phyloP scores from a whole-genome alignment of 2,888 invertebrate species.

The Mythimna impura region DNA sequence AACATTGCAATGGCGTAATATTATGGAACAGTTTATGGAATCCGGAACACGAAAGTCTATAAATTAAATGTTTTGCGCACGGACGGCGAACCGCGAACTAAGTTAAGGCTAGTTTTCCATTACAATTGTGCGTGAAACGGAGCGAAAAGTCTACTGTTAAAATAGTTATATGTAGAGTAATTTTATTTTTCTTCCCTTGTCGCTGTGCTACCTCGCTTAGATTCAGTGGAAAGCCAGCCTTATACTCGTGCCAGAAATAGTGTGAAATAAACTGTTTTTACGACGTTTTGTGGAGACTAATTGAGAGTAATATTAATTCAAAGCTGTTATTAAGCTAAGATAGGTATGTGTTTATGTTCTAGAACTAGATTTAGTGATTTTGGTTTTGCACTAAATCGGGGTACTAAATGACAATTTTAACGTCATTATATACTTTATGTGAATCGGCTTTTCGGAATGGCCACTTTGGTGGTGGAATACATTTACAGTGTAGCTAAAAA shows the following conservation, averaged over 20 bases:
- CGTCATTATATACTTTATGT: too few relatives aligned
- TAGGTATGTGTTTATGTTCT: neutral
- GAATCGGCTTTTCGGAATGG: too few relatives aligned
- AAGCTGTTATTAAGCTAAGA: neutral
- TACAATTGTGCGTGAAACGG: neutral
- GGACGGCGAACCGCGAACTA: slow-evolving; percentile 27
- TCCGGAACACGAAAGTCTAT: slow-evolving; percentile 64
- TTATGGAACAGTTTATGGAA: slow-evolving; percentile 66
- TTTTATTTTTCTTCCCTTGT: too few relatives aligned
- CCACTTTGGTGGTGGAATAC: too few relatives aligned
- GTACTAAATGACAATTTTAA: too few relatives aligned
- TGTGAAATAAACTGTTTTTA: slow-evolving; percentile 31
- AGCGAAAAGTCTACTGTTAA: neutral
- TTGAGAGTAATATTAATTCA: too few relatives aligned
- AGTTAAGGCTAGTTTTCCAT: slow-evolving; percentile 5
- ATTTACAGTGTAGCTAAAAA: too few relatives aligned
- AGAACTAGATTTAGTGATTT: neutral
- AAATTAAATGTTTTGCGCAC: slow-evolving; percentile 65
- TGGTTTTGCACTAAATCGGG: neutral
- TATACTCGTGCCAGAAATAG: slow-evolving; percentile 34
- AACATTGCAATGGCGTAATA: slow-evolving; percentile 62
- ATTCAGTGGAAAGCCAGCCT: neutral
- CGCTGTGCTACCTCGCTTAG: neutral
- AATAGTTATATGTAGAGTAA: too few relatives aligned
- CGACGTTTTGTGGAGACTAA: neutral